A percentile compares a stretch with the other conserved stretches of the same genome.
Conservation (phyloP, 2,888 invertebrate genomes). For the Atrina japonica region DNA sequence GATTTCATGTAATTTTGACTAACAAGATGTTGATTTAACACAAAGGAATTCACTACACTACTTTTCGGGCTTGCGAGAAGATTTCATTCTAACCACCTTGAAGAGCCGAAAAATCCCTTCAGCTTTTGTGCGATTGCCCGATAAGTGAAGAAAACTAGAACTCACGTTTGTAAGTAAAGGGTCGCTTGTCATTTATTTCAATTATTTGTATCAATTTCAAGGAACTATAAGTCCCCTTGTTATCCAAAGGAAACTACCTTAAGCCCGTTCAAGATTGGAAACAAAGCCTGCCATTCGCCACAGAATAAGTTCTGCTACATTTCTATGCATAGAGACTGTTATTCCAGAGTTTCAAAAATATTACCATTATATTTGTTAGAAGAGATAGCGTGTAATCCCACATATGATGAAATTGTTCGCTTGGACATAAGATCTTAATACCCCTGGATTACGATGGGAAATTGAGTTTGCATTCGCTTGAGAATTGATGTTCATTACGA, state of each 20-base stretch:
- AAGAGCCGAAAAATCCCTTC: constrained; percentile 41
- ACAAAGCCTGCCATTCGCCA: constrained; percentile 34
- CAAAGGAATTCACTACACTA: too few species aligned
- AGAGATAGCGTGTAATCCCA: constrained; percentile 43
- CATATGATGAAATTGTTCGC: constrained; percentile 47
- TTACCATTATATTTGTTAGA: constrained; percentile 43
- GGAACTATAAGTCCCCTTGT: constrained; percentile 37
- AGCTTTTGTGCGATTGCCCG: constrained; percentile 39
- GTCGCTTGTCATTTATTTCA: constrained; percentile 42
- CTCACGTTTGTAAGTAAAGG: constrained; percentile 27
- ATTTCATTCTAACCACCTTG: constrained; percentile 24
- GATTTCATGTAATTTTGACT: too few species aligned
- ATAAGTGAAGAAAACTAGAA: constrained; percentile 39
- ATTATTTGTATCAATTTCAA: constrained; percentile 43
- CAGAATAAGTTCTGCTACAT: constrained; percentile 14
- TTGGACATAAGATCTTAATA: constrained; percentile 47
- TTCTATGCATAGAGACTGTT: constrained; percentile 36
- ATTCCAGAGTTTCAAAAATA: constrained; percentile 37
- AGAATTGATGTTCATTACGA: constrained; percentile 43
- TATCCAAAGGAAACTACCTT: constrained; percentile 40
- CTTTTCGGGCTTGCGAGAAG: background rate
- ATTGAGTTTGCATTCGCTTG: constrained; percentile 47
- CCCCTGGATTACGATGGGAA: constrained; percentile 46
- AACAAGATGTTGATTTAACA: too few species aligned
- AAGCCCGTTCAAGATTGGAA: constrained; percentile 43